These are phyloP conservation scores for Craseonycteris thonglongyai DNA, from an alignment of 2,113 vertebrate species.

Conservation along the genomic window DNA sequence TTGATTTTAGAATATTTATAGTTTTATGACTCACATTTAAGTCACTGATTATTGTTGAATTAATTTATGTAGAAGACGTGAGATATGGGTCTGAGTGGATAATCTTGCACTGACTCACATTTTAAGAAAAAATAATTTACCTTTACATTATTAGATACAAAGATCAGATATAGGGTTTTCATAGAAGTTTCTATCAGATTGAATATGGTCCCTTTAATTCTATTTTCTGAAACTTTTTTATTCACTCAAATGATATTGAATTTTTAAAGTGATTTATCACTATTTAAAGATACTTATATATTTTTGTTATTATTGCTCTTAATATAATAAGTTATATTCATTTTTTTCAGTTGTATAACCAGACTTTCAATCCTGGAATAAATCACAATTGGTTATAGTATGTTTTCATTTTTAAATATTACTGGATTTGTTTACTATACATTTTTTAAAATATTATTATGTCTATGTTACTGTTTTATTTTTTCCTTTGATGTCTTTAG, in stretches of 20 bases:
- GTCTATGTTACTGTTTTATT: background rate
- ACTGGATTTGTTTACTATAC: background rate
- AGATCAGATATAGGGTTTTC: background rate
- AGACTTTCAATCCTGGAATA: background rate
- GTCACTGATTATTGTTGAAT: background rate
- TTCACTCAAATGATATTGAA: background rate
- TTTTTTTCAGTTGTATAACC: background rate
- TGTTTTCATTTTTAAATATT: background rate
- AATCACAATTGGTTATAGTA: background rate
- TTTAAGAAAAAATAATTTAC: background rate
- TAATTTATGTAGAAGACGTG: background rate
- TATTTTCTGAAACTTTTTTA: background rate
- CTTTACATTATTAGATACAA: background rate
- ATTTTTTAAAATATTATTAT: background rate
- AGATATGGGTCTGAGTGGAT: background rate
- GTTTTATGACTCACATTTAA: background rate
- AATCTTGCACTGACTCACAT: background rate
- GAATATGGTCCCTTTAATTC: background rate
- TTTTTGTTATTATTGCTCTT: background rate
- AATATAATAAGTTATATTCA: background rate
- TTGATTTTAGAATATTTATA: background rate
- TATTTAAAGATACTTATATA: background rate
- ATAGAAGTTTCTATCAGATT: background rate
- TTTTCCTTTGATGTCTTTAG: background rate
- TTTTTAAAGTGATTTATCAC: background rate